These are phyloP conservation scores for Apostichopus parvimensis DNA, from an alignment of 35 echinoderm and acorn worm species.

Conservation along the genomic window DNA sequence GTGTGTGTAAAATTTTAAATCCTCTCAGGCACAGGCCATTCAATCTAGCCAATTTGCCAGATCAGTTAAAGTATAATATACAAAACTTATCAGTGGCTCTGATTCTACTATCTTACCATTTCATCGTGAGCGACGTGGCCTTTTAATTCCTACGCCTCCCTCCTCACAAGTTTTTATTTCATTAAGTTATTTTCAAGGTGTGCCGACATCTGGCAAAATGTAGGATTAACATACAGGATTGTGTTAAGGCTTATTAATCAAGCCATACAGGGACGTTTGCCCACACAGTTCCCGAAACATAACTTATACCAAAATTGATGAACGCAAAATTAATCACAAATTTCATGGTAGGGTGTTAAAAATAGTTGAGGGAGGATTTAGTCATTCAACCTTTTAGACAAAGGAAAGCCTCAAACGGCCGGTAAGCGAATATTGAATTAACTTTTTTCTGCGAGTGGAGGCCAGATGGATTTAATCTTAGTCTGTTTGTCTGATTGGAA, in stretches of 20 bases:
- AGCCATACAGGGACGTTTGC: not conserved
- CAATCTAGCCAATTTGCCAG: not conserved
- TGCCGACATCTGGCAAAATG: not conserved
- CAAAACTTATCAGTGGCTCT: not conserved
- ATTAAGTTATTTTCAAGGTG: not conserved
- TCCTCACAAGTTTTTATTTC: not conserved
- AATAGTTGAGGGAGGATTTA: not conserved
- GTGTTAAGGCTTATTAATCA: not conserved
- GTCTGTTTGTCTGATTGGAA: not conserved
- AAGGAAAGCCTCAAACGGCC: no score
- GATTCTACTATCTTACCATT: not conserved
- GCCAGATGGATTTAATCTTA: not conserved
- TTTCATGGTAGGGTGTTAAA: not conserved
- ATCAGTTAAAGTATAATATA: not conserved
- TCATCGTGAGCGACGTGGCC: not conserved
- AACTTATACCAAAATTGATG: not conserved
- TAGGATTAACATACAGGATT: not conserved
- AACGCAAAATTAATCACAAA: not conserved
- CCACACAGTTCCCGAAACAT: not conserved
- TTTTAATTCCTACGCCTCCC: not conserved
- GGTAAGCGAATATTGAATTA: not conserved
- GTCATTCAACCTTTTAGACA: no score
- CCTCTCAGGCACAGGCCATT: no score
- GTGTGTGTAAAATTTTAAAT: no score
- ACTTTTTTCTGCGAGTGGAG: not conserved